These are phyloP conservation scores for Vultur gryphus DNA, from an alignment of 2,797 vertebrate species.

Conservation along the genomic window DNA sequence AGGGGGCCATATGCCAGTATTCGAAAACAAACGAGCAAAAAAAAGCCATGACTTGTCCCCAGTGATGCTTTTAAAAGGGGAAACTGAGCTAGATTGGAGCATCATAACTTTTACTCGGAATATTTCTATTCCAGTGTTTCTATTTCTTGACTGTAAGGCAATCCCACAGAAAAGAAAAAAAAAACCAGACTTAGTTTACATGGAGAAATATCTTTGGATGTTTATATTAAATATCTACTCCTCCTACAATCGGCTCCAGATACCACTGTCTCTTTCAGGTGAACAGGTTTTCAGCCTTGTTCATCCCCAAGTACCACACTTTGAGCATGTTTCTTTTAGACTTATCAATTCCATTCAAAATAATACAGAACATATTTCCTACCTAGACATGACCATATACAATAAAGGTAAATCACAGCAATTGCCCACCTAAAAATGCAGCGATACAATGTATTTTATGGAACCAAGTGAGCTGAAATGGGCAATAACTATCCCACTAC, in stretches of 20 bases:
- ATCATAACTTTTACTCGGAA: not conserved
- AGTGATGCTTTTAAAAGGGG: not conserved
- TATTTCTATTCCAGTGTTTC: not conserved
- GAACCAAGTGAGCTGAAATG: not conserved
- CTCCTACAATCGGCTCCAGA: not conserved
- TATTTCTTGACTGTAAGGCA: not conserved
- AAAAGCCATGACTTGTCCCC: fast-evolving
- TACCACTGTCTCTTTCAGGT: not conserved
- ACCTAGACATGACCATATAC: not conserved
- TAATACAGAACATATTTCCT: not conserved
- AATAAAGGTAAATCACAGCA: not conserved
- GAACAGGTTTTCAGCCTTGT: not conserved
- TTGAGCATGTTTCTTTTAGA: not conserved
- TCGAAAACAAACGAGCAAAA: not conserved
- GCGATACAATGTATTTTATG: not conserved
- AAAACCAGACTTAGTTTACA: not conserved
- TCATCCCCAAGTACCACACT: not conserved
- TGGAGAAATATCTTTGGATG: not conserved
- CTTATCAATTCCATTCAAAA: not conserved
- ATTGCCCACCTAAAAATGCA: not conserved
- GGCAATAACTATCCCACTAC: not conserved
- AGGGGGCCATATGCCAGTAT: not conserved
- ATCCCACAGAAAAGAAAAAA: not conserved
- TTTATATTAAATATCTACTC: not conserved
- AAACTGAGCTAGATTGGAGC: not conserved